Evolutionary conservation across 2,113 vertebrate species (phyloP), one percentile per base, ranked within the genome.

Genomic region (Dolichallabes microphthalmus): DNA sequence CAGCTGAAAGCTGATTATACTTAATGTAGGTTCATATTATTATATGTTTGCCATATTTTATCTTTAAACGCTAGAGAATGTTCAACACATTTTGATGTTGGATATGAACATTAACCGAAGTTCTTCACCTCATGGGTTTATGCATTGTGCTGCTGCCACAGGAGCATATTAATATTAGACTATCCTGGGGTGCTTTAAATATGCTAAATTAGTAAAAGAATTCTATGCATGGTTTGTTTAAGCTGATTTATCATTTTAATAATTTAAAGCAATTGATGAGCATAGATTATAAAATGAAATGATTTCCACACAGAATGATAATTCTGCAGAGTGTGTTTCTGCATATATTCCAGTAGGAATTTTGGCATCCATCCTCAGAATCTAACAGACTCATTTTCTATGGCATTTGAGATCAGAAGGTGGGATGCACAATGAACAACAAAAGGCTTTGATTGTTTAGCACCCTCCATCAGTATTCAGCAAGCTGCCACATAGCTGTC

Each of bases 281-380:
- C 13, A 27, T 25, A 27, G 13, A 15, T 50, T 45, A 22, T 73
- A 73, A 11, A 73, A 22, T 73, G 6, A 45, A 53, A 82, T 10
- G 61, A 19, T 13, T 27, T 64, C 2, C 14, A 64, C 5, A 64
- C 14, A 53, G 39, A 1, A 19, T 2, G 25, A 66, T 35, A 0
- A 71, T 25, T 71, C 17, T 66, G 74, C 27, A 75, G 12, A 73
- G 4, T 45, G 2, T 45, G 25, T 83, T 14, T 52, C 17, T 63
- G 35, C 25, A 57, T 71, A 45, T 17, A 74, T n/a, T 35, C 32
- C 35, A 75, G 68, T 39, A 45, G 25, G 35, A 77, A 20, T 61
- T 64, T 76, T 61, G 27, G 45, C 45, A 89, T 68, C 39, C 82
- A 87, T 89, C 86, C 82, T 76, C 57, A 20, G 39, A 57, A 69